Percentiles rank a stretch among this genome's conserved stretches.
These are phyloP conservation scores for Oscheius sp. DNA, from an alignment of 2,888 invertebrate genomes.

Conservation along the genomic window DNA sequence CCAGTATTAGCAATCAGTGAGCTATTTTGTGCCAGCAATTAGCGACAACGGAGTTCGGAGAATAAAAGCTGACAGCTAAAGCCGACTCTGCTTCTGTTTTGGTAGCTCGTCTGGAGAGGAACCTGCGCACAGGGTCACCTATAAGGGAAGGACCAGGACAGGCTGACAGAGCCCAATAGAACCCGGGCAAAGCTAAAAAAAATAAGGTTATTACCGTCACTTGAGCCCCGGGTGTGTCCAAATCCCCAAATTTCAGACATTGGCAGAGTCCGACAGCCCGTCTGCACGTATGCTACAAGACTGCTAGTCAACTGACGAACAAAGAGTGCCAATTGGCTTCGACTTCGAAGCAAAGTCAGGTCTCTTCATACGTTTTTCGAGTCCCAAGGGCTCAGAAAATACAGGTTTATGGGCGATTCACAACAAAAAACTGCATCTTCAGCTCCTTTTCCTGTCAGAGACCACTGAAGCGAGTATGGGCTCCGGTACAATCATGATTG, in stretches of 20 bases:
- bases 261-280: conserved; percentile 61
- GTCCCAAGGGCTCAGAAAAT: conserved; percentile 44
- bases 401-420: conserved; percentile 25
- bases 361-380: conserved; percentile 45
- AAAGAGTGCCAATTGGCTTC: conserved; percentile 51
- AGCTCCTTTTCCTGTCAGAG: conserved; percentile 51
- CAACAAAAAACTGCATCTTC: not conserved
- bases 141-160: no score
- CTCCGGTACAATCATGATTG: conserved; percentile 28
- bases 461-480: conserved; percentile 42
- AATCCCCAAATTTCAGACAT: conserved; percentile 44
- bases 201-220: no score
- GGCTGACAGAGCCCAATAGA: no score
- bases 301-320: conserved; percentile 20
- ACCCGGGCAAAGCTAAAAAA: no score
- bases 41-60: no score
- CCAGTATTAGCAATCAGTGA: no score
- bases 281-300: conserved; percentile 53
- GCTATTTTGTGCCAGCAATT: no score
- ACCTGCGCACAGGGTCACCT: no score
- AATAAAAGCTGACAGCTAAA: no score
- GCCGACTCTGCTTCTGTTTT: no score
- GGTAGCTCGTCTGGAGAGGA: no score
- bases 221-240: not conserved
- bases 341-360: conserved; percentile 51